Conservation (phyloP, 2,113 vertebrate species). For the Neofelis nebulosa region DNA sequence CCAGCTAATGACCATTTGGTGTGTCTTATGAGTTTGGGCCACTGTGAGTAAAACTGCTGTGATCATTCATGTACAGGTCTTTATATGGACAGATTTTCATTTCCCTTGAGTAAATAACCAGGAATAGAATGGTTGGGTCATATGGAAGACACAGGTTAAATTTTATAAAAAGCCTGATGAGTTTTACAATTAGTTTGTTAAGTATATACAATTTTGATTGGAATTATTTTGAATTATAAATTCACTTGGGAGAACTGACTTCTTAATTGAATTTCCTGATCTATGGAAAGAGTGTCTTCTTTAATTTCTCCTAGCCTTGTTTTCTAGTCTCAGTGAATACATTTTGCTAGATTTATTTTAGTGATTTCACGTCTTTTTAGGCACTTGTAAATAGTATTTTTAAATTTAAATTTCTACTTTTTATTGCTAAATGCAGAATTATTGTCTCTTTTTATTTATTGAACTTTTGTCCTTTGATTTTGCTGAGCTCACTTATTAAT, state of each 20-base stretch:
- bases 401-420: neutral
- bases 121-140: neutral
- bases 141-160: neutral
- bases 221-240: neutral
- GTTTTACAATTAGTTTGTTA: slow-evolving; percentile 36
- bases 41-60: neutral
- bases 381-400: neutral
- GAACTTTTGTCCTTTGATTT: neutral
- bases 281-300: neutral
- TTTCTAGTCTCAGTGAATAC: neutral
- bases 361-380: neutral
- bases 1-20: neutral
- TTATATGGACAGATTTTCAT: neutral
- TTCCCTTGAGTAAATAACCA: neutral
- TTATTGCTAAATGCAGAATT: neutral
- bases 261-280: slow-evolving; percentile 19
- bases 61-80: neutral
- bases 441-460: neutral
- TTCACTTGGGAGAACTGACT: slow-evolving; percentile 15
- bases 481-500: neutral
- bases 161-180: neutral
- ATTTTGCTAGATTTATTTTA: slow-evolving; percentile 23
- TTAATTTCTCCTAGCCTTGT: neutral
- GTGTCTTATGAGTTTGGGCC: neutral
- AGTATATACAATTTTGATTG: neutral